Percentiles rank a stretch among this genome's conserved stretches.
Conservation (phyloP, 2,888 invertebrate species). For the Callosobruchus maculatus region DNA sequence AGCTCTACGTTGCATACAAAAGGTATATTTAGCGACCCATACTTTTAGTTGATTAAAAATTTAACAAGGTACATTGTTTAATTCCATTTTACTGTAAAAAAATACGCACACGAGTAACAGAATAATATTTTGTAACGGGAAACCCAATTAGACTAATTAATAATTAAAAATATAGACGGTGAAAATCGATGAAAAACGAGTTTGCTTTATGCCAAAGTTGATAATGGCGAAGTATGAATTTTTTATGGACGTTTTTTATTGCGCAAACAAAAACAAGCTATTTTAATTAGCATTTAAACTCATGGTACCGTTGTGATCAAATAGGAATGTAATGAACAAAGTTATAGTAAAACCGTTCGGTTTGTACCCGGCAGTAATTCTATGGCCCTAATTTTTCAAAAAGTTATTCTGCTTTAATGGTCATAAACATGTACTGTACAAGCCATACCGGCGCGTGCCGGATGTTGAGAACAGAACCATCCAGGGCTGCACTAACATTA, state of each 20-base stretch:
- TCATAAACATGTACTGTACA: no score
- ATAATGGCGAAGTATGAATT: conserved; percentile 23
- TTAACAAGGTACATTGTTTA: background rate
- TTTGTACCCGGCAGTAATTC: no score
- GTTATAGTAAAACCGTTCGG: no score
- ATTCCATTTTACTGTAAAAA: background rate
- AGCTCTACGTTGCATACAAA: no score
- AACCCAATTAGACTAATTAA: conserved; percentile 31
- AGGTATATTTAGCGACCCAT: background rate
- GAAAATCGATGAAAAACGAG: conserved; percentile 26
- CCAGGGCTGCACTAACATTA: no score
- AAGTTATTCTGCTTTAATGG: no score
- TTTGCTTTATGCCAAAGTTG: conserved; percentile 17
- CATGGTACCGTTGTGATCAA: background rate
- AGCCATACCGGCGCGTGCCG: no score
- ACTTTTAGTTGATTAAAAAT: background rate
- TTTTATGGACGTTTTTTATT: conserved; percentile 28
- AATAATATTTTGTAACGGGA: conserved; percentile 20
- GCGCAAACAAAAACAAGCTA: conserved; percentile 23
- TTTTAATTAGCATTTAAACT: conserved; percentile 28
- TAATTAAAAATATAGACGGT: conserved; percentile 34
- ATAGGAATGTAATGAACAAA: background rate
- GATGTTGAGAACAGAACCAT: no score
- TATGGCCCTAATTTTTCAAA: no score
- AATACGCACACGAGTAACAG: conserved; percentile 7